phyloP scores from a whole-genome alignment of 2,888 invertebrate species.

The Steinernema carpocapsae region DNA sequence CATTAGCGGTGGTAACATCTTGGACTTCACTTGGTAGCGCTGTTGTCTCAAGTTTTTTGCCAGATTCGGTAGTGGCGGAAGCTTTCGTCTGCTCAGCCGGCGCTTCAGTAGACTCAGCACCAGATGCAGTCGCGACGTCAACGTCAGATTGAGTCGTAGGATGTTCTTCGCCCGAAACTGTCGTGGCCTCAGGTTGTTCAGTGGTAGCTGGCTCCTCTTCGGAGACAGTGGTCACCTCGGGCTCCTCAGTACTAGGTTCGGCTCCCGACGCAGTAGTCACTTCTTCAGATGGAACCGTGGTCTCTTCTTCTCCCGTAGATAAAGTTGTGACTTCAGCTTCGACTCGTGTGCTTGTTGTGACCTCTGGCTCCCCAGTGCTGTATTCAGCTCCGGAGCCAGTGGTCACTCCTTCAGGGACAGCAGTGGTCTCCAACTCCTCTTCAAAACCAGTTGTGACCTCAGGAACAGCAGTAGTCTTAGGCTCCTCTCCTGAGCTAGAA shows the following conservation, averaged over 20 bases:
- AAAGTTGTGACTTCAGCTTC: too few relatives aligned
- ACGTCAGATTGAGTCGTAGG: too few relatives aligned
- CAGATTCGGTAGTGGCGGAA: neutral
- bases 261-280: neutral
- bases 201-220: neutral
- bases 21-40: slow-evolving; percentile 26
- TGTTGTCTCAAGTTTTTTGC: neutral
- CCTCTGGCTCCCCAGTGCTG: slow-evolving; percentile 24
- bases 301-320: slow-evolving; percentile 35
- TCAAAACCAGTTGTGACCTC: slow-evolving; percentile 16
- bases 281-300: slow-evolving; percentile 12
- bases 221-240: neutral
- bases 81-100: neutral
- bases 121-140: neutral
- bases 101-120: neutral
- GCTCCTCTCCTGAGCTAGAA: neutral
- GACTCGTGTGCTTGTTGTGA: too few relatives aligned
- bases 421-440: neutral
- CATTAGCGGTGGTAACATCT: neutral
- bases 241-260: slow-evolving; percentile 24
- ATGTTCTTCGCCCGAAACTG: neutral
- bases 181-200: neutral
- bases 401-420: neutral
- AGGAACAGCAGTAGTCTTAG: neutral
- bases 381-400: slow-evolving; percentile 4